Evolutionary conservation across 92 coral and sea anemone species (phyloP).

Genomic region (Umimayanthus chanpuru): DNA sequence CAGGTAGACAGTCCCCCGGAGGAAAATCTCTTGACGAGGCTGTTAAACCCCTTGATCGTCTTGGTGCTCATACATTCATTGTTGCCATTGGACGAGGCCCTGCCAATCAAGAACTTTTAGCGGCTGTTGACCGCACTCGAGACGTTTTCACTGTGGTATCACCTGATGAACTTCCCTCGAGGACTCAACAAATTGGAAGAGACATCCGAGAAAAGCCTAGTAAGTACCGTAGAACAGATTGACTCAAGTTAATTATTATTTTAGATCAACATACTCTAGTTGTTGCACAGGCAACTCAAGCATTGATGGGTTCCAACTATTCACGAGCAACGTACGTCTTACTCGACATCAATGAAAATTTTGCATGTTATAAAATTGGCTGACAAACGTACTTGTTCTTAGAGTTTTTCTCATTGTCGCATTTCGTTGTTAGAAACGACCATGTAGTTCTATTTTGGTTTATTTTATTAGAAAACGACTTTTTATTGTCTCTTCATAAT

Average conservation of each 20-base stretch:
- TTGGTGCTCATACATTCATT: constrained; percentile 78
- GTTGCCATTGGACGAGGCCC: constrained; percentile 73
- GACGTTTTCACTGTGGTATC: constrained; percentile 42
- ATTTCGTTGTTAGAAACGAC: not conserved
- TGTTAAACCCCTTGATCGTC: constrained; percentile 53
- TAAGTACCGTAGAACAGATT: not conserved
- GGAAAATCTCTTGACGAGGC: constrained; percentile 58
- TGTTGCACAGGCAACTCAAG: too few species aligned
- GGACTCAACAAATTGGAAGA: constrained; percentile 26
- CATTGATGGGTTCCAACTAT: too few species aligned
- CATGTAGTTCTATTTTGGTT: too few species aligned
- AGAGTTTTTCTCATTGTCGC: too few species aligned
- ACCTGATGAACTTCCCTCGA: constrained; percentile 48
- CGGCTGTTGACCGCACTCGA: constrained; percentile 55
- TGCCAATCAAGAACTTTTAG: constrained; percentile 56
- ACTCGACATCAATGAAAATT: too few species aligned
- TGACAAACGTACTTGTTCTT: too few species aligned
- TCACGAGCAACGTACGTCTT: too few species aligned
- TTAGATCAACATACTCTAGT: too few species aligned
- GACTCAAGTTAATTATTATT: not conserved
- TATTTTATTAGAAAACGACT: not conserved
- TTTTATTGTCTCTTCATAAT: not conserved
- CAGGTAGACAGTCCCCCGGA: constrained; percentile 67
- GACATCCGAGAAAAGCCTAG: constrained; percentile 40
- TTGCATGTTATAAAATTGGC: not conserved